These are phyloP conservation scores for Drosophila limbata DNA, from an alignment of 2,888 invertebrate species.

Conservation along the genomic window DNA sequence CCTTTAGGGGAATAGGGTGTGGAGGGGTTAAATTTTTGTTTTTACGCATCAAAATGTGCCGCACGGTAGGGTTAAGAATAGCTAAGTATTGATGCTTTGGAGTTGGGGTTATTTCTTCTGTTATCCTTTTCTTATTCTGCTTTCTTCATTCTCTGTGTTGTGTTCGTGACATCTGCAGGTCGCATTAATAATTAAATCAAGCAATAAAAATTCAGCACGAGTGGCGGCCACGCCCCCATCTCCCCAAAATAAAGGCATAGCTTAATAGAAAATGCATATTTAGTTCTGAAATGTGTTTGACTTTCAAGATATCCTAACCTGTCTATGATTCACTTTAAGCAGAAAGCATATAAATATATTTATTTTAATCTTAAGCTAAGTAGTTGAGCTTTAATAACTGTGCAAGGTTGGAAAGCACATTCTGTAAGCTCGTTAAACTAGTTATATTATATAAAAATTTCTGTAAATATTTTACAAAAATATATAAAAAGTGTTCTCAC, in stretches of 20 bases:
- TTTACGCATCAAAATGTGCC: conserved; percentile 76
- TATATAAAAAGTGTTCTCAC: background rate
- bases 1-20: conserved; percentile 19
- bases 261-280: conserved; percentile 45
- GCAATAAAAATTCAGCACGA: conserved; percentile 81
- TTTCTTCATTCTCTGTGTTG: conserved; percentile 12
- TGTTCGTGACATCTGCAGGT: conserved; percentile 82
- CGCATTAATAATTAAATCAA: conserved; percentile 82
- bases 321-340: background rate
- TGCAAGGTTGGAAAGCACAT: background rate
- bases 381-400: background rate
- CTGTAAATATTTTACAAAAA: background rate
- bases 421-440: background rate
- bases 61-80: conserved; percentile 72
- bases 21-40: conserved; percentile 56
- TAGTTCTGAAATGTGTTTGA: conserved; percentile 2
- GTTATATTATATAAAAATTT: background rate
- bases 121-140: conserved; percentile 1
- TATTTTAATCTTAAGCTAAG: background rate
- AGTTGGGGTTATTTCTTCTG: background rate
- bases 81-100: conserved; percentile 45
- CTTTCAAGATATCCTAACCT: conserved; percentile 3
- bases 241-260: conserved; percentile 35
- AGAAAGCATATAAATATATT: background rate
- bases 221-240: conserved; percentile 45